Base-by-base conservation (phyloP, 1,140 invertebrate genomes). In the Marisa cornuarietis region DNA sequence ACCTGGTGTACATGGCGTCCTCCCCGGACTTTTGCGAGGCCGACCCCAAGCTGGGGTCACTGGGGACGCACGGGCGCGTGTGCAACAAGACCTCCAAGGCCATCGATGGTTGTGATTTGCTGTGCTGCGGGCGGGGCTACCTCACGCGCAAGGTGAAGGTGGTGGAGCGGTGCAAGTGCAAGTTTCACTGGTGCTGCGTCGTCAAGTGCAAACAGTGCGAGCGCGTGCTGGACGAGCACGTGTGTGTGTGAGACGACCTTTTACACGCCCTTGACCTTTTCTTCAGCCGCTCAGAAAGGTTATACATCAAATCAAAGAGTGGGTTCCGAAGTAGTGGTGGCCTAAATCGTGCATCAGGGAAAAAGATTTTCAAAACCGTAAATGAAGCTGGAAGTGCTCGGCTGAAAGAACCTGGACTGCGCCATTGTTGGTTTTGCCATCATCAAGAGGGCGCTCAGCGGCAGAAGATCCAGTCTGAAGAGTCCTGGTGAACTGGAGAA, bases 1-100 rank as follows among this genome's bases (percentile, higher is more conserved):
- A 98, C 88, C 92, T 99, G 83, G 96, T 98, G n/a, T 98, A 94
- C 91, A 91, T 99, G 85, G 95, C 97, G 86, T 92, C 94, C n/a
- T 98, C 96, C 49, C 97, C 97, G 0, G 96, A 98, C 89, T 99
- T 98, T 91, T 99, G 98, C 89, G 96, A 98, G 89, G 93, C 87
- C 7, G 95, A 98, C 90, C 86, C 94, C 8, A 88, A 87, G 80
- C 86, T 85, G 10, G 90, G 91, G 8, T 90, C 90, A 13, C 83
- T 90, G 22, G 91, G 91, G 8, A 91, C 91, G 8, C 85, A 86
- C 78, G 90, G 87, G 13, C 84, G 92, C 49, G 80, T 84, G 16
- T 93, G 92, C 84, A 93, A 92, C 80, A 88, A 88, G 80, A 90
- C 87, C 18, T 91, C 90, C 16, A 91, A 90, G 82, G 89, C 84